A percentile compares a stretch with the other conserved stretches of the same genome.
Conservation (phyloP, 2,113 vertebrate genomes). For the Siniperca chuatsi region DNA sequence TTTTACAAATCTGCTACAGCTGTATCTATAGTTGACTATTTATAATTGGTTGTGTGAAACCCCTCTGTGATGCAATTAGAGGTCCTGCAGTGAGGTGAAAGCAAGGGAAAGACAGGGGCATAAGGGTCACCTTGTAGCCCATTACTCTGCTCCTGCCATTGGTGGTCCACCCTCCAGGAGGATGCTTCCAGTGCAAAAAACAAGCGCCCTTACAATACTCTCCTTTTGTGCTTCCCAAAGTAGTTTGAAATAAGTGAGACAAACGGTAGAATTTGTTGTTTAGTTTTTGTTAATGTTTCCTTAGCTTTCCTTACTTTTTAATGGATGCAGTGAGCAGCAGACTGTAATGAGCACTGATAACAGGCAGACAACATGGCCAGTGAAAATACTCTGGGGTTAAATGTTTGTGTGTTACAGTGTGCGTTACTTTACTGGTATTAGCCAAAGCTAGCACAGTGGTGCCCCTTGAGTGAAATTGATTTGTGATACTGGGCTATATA, state of each 20-base stretch:
- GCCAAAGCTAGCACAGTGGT: constrained; percentile 40
- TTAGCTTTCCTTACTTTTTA: constrained; percentile 23
- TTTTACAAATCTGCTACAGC: constrained; percentile 62
- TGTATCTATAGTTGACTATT: constrained; percentile 70
- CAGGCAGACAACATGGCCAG: constrained; percentile 34
- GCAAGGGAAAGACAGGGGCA: constrained; percentile 42
- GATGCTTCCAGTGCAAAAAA: neutral
- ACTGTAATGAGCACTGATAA: constrained; percentile 58
- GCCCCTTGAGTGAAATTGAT: too few relatives aligned
- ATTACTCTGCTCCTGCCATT: constrained; percentile 72
- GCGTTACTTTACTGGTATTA: constrained; percentile 55
- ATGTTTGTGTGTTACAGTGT: constrained; percentile 61
- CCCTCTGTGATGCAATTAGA: constrained; percentile 73
- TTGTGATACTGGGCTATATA: too few relatives aligned
- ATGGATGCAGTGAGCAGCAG: constrained; percentile 24
- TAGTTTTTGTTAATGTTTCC: neutral
- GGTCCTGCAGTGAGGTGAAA: constrained; percentile 50
- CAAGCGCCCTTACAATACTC: constrained; percentile 3
- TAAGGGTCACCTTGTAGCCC: constrained; percentile 68
- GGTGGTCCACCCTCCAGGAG: constrained; percentile 43
- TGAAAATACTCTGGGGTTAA: constrained; percentile 67
- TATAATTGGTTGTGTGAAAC: constrained; percentile 61
- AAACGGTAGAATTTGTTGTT: constrained; percentile 1
- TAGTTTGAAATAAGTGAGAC: constrained; percentile 15
- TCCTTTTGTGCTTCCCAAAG: constrained; percentile 1